These are phyloP conservation scores for Himalopsyche phryganea DNA, from an alignment of 1,140 invertebrate genomes.

Conservation along the genomic window DNA sequence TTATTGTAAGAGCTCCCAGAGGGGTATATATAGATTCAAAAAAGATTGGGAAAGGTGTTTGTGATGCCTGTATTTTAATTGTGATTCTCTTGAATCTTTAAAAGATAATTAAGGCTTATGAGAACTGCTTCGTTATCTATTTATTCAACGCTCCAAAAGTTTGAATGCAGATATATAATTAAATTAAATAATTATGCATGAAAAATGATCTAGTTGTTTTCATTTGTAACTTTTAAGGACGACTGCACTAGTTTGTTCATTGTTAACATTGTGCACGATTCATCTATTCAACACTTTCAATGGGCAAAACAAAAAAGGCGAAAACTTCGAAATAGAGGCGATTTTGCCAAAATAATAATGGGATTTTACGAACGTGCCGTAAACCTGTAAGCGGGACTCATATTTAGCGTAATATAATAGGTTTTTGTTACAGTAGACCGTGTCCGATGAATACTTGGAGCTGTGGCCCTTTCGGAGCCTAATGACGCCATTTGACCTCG, in stretches of 20 bases:
- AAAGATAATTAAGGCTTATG: no score
- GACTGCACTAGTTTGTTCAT: background rate
- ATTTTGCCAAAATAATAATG: slow-evolving; percentile 26
- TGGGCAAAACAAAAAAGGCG: slow-evolving; percentile 13
- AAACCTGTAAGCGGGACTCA: slow-evolving; percentile 29
- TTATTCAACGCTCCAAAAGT: no score
- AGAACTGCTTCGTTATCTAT: no score
- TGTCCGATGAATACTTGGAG: slow-evolving; percentile 16
- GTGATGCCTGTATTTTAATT: no score
- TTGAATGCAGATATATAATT: no score
- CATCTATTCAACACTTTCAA: slow-evolving; percentile 8
- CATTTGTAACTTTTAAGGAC: no score
- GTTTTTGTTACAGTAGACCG: slow-evolving; percentile 11
- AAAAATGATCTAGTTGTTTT: no score
- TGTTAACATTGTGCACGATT: slow-evolving; percentile 8
- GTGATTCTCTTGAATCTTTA: no score
- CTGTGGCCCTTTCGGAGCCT: slow-evolving; percentile 10
- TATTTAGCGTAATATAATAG: slow-evolving; percentile 29
- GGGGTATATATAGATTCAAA: no score
- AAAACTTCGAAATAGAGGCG: slow-evolving; percentile 10
- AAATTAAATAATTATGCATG: no score
- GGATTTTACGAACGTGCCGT: slow-evolving; percentile 28
- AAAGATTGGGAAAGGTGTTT: no score
- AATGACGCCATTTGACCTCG: slow-evolving; percentile 28
- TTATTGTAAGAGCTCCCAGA: no score